Base-by-base conservation (phyloP, 2,797 vertebrate genomes). In the Periparus ater region DNA sequence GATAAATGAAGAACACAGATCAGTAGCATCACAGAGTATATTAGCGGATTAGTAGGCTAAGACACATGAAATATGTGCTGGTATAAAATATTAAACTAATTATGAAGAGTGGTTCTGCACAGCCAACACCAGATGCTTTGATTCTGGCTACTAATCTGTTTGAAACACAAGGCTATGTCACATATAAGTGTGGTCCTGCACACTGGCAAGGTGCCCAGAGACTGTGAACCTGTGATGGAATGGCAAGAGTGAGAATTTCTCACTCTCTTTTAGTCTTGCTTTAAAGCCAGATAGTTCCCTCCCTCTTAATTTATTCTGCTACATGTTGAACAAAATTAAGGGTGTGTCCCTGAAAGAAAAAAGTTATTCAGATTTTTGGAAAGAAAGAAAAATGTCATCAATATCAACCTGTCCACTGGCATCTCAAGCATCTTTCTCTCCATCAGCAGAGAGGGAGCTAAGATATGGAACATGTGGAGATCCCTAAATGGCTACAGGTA, bases 81-180 rank as follows among this genome's bases (percentile, higher is more conserved):
- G 42, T 84, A 66, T 85, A 90, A 95, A 95, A 88, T 95, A 94
- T 95, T 95, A 93, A 96, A 85, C 66, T 95, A 93, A 95, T 96
- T 95, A 95, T 93, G 80, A 97, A 86, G 53, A 88, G 94, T 94
- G 85, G 85, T 94, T 96, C 91, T 95, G 89, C 88, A 71, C 70
- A 96, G 85, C 80, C 91, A 96, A 65, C 71, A 90, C 89, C 94
- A 96, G 95, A 95, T 96, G 94, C 89, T 96, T 96, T 94, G 79
- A 81, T 95, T 90, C 89, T 91, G 89, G 73, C 58, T 42, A 67
- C 89, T 93, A 88, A 92, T 88, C 58, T 78, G 58, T 95, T 89
- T 86, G 88, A 94, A 91, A 82, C 77, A 94, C 74, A 79, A 90
- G 71, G n/a, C 85, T 95, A 1, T 29, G 27, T 45, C 79, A 90